Conservation (phyloP, 1,140 invertebrate genomes). For the Venustaconcha ellipsiformis region DNA sequence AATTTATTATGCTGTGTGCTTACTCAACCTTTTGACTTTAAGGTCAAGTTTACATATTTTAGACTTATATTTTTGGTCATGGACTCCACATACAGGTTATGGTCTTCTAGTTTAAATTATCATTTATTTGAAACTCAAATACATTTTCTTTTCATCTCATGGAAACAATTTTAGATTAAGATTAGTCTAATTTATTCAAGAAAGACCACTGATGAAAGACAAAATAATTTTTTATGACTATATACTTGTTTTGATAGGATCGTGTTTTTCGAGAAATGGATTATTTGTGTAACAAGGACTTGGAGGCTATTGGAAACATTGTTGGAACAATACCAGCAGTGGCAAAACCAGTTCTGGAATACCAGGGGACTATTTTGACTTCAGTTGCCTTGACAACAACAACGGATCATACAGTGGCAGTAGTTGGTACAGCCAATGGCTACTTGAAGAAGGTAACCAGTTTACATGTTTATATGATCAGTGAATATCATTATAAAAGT, state of each 20-base stretch:
- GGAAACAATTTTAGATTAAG: background rate
- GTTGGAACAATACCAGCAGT: slow-evolving; percentile 41
- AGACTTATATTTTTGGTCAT: no score
- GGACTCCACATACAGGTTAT: no score
- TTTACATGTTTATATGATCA: background rate
- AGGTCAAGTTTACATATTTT: no score
- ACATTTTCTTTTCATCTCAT: no score
- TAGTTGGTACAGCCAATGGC: slow-evolving; percentile 90
- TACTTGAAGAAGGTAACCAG: slow-evolving; percentile 89
- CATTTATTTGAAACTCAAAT: no score
- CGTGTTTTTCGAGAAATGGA: slow-evolving; percentile 31
- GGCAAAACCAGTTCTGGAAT: slow-evolving; percentile 34
- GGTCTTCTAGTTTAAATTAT: no score
- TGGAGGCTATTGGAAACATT: slow-evolving; percentile 50
- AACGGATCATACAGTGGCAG: slow-evolving; percentile 95
- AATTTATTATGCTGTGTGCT: no score
- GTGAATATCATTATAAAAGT: no score
- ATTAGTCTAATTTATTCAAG: background rate
- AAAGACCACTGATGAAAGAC: slow-evolving; percentile 38
- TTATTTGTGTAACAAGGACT: slow-evolving; percentile 49
- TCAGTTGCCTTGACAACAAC: slow-evolving; percentile 93
- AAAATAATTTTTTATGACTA: slow-evolving; percentile 12
- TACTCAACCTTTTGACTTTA: no score
- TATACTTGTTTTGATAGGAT: slow-evolving; percentile 7
- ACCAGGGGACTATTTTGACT: slow-evolving; percentile 73